A percentile compares a stretch with the other conserved stretches of the same genome.
These are phyloP conservation scores for Ichneumoninae sp. DNA, from an alignment of 2,888 invertebrate species.

Conservation along the genomic window DNA sequence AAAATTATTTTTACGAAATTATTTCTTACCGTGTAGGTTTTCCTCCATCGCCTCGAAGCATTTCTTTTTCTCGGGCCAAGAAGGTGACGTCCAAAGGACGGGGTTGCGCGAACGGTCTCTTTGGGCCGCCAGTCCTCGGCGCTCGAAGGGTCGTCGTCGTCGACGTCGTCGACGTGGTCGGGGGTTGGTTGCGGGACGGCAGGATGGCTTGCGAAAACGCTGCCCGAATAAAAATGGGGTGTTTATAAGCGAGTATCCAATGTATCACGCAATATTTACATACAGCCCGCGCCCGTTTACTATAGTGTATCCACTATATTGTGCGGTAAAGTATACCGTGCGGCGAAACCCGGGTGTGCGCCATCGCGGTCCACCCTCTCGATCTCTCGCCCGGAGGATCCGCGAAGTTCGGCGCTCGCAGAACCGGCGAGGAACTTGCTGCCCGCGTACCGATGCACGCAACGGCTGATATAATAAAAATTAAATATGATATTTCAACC, in stretches of 20 bases:
- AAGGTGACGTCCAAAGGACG: slow-evolving; percentile 59
- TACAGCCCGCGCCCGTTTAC: slow-evolving; percentile 77
- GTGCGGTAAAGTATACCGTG: slow-evolving; percentile 66
- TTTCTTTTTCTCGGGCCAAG: slow-evolving; percentile 3
- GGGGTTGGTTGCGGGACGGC: slow-evolving; percentile 58
- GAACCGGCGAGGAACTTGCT: slow-evolving; percentile 33
- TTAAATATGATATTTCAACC: slow-evolving; percentile 82
- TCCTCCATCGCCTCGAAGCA: slow-evolving; percentile 49
- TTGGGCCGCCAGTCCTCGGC: slow-evolving; percentile 45
- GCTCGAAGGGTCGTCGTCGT: slow-evolving; percentile 44
- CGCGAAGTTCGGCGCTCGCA: slow-evolving; percentile 43
- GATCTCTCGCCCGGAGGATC: slow-evolving; percentile 58
- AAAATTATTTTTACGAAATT: too few species aligned
- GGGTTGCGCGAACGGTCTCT: slow-evolving; percentile 37
- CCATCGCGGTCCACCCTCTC: slow-evolving; percentile 67
- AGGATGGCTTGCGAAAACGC: slow-evolving; percentile 80
- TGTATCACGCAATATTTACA: slow-evolving; percentile 84
- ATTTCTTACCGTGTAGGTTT: slow-evolving; percentile 63
- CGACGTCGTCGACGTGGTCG: slow-evolving; percentile 27
- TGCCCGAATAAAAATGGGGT: slow-evolving; percentile 84
- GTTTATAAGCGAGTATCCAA: slow-evolving; percentile 84
- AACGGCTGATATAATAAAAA: slow-evolving; percentile 82
- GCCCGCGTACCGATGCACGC: slow-evolving; percentile 66
- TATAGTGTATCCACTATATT: slow-evolving; percentile 39
- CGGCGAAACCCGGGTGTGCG: slow-evolving; percentile 42